Base-by-base conservation (phyloP, 2,888 invertebrate genomes). In the Silvanus unidentatus region DNA sequence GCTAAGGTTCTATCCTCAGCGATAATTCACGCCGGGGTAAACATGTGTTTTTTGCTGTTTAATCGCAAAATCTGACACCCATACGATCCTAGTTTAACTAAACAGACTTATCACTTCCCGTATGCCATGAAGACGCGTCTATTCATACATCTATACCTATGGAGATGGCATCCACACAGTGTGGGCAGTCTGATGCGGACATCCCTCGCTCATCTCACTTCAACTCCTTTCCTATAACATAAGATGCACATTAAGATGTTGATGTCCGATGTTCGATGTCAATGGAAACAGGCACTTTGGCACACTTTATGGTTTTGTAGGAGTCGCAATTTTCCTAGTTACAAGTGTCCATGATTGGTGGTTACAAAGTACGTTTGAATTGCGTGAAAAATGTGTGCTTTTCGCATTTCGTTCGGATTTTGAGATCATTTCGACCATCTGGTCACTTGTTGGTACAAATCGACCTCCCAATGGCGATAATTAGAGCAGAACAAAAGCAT, bases 31-130 rank as follows among this genome's bases (percentile, higher is more conserved):
- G 61, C 63, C 60, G 53, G 52, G 56, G 45, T 52, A 52, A 63
- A 63, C 65, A 63, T 55, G 58, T 64, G 65, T 63, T 62, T 62
- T 61, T 60, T 58, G 60, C 55, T 53, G 54, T 58, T 59, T 62
- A 65, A 65, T 65, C 64, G 58, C 48, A 52, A 53, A 52, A 62
- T 61, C 60, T 59, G 57, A 58, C 59, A 58, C 55, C 56, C 57
- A 54, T 8, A 12, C 13, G 32, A n/a, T 32, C 13, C 6, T 22
- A 49, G 43, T 46, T 38, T 47, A 48, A 45, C 46, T 51, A 57
- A 55, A 53, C 51, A 54, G 52, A 56, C 49, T 58, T 59, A 61
- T 57, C 54, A 55, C 55, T 59, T 59, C 55, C 58, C 58, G 52
- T 8, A 22, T 22, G 22, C 57, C 47, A 50, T 50, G 54, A 53